phyloP scores from a whole-genome alignment of 2,113 vertebrate genomes.

The Trinectes maculatus region DNA sequence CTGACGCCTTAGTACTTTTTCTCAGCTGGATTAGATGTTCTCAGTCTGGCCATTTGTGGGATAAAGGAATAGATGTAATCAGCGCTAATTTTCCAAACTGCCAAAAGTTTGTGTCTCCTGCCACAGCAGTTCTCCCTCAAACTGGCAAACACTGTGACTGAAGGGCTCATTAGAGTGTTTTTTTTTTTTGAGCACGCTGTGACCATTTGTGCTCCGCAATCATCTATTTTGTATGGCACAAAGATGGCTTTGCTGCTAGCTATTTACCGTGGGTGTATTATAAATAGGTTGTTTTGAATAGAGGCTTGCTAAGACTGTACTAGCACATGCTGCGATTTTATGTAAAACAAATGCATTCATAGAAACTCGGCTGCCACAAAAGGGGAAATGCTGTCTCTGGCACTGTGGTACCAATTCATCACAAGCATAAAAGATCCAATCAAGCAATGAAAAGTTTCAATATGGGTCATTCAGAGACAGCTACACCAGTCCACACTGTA shows the following conservation, averaged over 20 bases:
- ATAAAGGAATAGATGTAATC: neutral
- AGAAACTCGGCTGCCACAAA: conserved; percentile 19
- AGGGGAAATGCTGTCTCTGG: conserved; percentile 24
- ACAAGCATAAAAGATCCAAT: conserved; percentile 49
- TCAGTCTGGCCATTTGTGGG: neutral
- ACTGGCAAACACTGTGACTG: conserved; percentile 14
- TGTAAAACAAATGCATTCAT: conserved; percentile 50
- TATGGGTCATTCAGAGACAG: conserved; percentile 21
- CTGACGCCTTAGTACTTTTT: too few relatives aligned
- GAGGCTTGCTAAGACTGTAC: conserved; percentile 27
- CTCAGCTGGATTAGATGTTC: too few relatives aligned
- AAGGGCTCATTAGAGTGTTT: conserved; percentile 1
- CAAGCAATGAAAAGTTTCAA: conserved; percentile 32
- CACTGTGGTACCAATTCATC: conserved; percentile 50
- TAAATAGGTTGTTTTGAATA: conserved; percentile 33
- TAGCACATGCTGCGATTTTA: conserved; percentile 32
- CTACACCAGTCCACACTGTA: conserved; percentile 7
- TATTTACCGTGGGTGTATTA: conserved; percentile 27
- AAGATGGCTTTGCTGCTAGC: conserved; percentile 13
- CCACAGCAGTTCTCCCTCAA: neutral
- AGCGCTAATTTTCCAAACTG: neutral
- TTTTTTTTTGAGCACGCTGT: conserved; percentile 29
- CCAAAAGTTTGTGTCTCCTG: neutral
- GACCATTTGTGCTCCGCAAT: conserved; percentile 22
- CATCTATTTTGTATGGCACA: conserved; percentile 36